Evolutionary conservation across 2,797 vertebrate genomes (phyloP).

Genomic region (Pipistrellus nathusii): DNA sequence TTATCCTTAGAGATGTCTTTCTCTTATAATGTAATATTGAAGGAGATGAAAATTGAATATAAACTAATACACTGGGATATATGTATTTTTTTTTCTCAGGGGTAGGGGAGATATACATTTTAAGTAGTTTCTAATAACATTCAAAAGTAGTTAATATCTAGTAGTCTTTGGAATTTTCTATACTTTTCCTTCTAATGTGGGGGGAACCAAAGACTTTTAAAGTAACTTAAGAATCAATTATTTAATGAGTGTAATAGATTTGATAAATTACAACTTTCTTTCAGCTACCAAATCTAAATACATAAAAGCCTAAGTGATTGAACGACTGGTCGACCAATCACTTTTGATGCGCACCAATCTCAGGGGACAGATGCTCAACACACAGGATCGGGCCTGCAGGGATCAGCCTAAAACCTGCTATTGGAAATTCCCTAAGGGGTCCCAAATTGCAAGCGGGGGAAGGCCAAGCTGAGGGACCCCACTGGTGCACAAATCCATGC

Average conservation of each 20-base stretch:
- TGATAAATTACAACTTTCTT: conserved; percentile 38
- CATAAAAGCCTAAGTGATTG: too few species aligned
- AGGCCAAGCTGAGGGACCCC: too few species aligned
- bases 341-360: too few species aligned
- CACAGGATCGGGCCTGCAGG: too few species aligned
- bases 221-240: conserved; percentile 42
- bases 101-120: neutral
- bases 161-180: neutral
- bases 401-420: too few species aligned
- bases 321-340: too few species aligned
- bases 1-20: conserved; percentile 14
- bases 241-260: neutral
- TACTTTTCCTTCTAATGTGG: neutral
- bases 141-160: neutral
- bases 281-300: neutral
- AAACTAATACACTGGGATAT: neutral
- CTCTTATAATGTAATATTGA: neutral
- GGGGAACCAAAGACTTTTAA: neutral
- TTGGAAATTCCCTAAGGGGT: too few species aligned
- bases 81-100: neutral
- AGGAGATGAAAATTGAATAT: neutral
- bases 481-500: too few species aligned
- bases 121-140: conserved; percentile 11
- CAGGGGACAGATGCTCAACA: too few species aligned
- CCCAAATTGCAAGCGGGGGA: too few species aligned